phyloP scores from a whole-genome alignment of 2,113 vertebrate genomes.

The cattle (Bos taurus) region ARS-UCD2.0 NC_082638.1:4916501-4917000 shows the following conservation, averaged over 20 bases:
- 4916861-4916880: neutral
- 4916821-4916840: too few species aligned
- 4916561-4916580: neutral
- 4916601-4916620: neutral
- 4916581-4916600: neutral
- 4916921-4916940: neutral
- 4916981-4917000: slow-evolving; percentile 48
- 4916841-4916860: too few species aligned
- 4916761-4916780: too few species aligned
- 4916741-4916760: too few species aligned
- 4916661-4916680: too few species aligned
- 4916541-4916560: neutral
- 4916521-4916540: neutral
- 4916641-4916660: too few species aligned
- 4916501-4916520: neutral
- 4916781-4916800: too few species aligned
- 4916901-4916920: neutral
- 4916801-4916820: too few species aligned
- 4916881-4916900: neutral
- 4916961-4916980: neutral
- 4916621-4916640: neutral
- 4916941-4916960: neutral
- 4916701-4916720: too few species aligned
- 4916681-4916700: too few species aligned
- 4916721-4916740: too few species aligned